phyloP scores from a whole-genome alignment of 1,140 invertebrate species.

The Brachionus plicatilis region DNA sequence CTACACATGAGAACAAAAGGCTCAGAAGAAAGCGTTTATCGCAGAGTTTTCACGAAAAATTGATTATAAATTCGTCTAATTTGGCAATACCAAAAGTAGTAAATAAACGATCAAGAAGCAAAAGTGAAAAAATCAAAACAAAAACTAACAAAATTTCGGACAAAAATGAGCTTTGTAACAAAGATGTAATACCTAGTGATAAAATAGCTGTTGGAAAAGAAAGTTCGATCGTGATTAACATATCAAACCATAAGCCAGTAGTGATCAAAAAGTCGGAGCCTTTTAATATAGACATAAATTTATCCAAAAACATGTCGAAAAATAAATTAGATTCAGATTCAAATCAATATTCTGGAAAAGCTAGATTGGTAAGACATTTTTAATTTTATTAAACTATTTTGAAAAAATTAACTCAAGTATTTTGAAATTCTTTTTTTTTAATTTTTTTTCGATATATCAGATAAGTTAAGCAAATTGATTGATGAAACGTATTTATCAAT shows the following conservation, averaged over 20 bases:
- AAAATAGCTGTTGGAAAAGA: neutral
- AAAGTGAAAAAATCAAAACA: neutral
- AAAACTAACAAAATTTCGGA: slow-evolving; percentile 16
- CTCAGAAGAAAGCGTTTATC: neutral
- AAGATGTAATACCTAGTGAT: neutral
- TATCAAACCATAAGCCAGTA: neutral
- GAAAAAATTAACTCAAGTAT: no score
- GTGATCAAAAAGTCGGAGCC: neutral
- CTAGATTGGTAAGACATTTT: neutral
- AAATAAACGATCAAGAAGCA: neutral
- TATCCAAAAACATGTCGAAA: neutral
- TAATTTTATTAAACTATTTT: no score
- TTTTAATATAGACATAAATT: slow-evolving; percentile 18
- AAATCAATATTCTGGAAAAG: slow-evolving; percentile 45
- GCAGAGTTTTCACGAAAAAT: slow-evolving; percentile 1
- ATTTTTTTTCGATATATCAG: no score
- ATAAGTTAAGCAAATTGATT: no score
- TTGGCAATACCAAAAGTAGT: neutral
- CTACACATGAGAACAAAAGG: neutral
- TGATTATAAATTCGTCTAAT: neutral
- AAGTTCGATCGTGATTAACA: neutral
- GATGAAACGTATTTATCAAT: no score
- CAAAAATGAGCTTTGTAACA: neutral
- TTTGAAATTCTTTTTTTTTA: no score
- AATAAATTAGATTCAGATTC: slow-evolving; percentile 39